Base-by-base conservation (phyloP, 1,140 invertebrate genomes). In the Chionoecetes opilio region DNA sequence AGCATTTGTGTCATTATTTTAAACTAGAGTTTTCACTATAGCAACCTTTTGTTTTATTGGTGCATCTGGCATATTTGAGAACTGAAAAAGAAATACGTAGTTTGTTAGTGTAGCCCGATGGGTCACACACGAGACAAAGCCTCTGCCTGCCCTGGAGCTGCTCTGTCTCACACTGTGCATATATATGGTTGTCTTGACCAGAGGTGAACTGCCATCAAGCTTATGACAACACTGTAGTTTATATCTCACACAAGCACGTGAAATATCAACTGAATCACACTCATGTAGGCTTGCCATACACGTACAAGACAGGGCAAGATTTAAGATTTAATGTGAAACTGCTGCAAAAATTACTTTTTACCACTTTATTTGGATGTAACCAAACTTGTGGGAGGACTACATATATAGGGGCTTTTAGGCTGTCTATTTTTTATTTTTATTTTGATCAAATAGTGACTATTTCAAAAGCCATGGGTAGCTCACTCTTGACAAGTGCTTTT, bases 211-310 rank as follows among this genome's bases (percentile, higher is more conserved):
- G n/a, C 21, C 63, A 75, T 26, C 2, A 75, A 75, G 63, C 63
- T 75, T 75, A 75, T n/a, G n/a, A 75, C 63, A 75, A 75, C 63
- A 75, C n/a, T 75, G 53, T 75, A 75, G 63, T 5, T n/a, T n/a
- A 6, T 1, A 75, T 75, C 21, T 75, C 63, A 75, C 63, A 75
- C 63, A 75, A 75, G 63, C 63, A 75, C 63, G n/a, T 75, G 3
- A 8, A 26, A n/a, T n/a, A 26, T 75, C 21, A 75, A 75, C 63
- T 75, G 63, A 17, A 75, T n/a, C 63, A 75, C 63, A 75, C 63
- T 75, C 21, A 75, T n/a, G n/a, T n/a, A 75, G 63, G 63, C n/a
- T 11, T 75, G 26, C n/a, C 63, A 21, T 75, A 26, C n/a, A n/a
- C n/a, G 6, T 75, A 75, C 26, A 75, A n/a, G n/a, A 75, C 46